Evolutionary conservation across 2,888 invertebrate genomes (phyloP).

Genomic region (Catocala sponsa): DNA sequence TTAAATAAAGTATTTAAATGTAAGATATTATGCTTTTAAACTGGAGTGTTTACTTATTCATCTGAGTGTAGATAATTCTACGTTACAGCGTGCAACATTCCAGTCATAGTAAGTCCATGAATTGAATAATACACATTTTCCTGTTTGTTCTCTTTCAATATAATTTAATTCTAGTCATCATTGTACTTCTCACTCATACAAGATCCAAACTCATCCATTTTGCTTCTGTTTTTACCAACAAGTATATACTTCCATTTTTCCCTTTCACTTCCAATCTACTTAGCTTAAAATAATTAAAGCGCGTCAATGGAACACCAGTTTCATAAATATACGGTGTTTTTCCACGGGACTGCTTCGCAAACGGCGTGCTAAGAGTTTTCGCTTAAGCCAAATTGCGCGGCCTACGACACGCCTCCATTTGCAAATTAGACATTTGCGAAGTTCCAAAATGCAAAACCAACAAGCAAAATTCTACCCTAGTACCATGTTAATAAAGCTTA

Average conservation of each 20-base stretch:
- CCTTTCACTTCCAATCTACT: slow-evolving; percentile 29
- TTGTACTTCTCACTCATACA: background rate
- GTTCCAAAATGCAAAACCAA: slow-evolving; percentile 35
- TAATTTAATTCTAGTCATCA: background rate
- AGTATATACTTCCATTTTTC: slow-evolving; percentile 7
- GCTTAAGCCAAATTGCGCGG: slow-evolving; percentile 83
- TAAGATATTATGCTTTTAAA: no score
- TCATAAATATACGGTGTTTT: slow-evolving; percentile 60
- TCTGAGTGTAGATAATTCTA: no score
- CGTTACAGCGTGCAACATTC: no score
- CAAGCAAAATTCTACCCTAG: slow-evolving; percentile 47
- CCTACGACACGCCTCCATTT: slow-evolving; percentile 85
- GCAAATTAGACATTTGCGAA: slow-evolving; percentile 79
- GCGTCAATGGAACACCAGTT: slow-evolving; percentile 38
- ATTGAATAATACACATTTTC: background rate
- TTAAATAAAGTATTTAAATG: no score
- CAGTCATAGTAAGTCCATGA: background rate
- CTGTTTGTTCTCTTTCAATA: background rate
- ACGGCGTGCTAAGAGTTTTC: slow-evolving; percentile 73
- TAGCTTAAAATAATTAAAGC: slow-evolving; percentile 32
- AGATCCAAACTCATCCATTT: slow-evolving; percentile 1
- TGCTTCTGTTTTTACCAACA: background rate
- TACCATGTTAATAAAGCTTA: slow-evolving; percentile 26
- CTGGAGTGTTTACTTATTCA: no score
- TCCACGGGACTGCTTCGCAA: slow-evolving; percentile 64